Conservation (phyloP, 2,113 vertebrate species). For the Phrynosoma platyrhinos region DNA sequence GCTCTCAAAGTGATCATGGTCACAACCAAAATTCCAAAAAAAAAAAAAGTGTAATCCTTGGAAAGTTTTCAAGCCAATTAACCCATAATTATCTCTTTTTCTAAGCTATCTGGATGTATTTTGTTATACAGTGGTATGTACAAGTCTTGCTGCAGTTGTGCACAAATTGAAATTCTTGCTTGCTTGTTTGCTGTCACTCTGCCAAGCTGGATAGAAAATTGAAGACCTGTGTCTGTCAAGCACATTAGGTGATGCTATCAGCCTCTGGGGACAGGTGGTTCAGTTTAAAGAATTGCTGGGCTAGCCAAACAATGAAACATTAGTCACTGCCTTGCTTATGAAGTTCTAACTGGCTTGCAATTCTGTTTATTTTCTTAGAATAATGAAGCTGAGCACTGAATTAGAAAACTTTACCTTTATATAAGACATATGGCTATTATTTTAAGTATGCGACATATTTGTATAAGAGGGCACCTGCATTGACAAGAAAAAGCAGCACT, state of each 20-base stretch:
- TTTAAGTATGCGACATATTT: not conserved
- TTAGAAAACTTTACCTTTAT: not conserved
- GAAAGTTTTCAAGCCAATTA: not conserved
- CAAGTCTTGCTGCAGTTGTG: not conserved
- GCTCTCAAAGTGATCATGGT: not conserved
- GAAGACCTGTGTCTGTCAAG: not conserved
- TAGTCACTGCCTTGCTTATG: not conserved
- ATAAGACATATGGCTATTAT: not conserved
- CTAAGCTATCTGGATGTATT: not conserved
- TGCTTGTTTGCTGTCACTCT: not conserved
- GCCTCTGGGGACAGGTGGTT: conserved; percentile 11
- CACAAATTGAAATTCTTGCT: not conserved
- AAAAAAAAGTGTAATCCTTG: not conserved
- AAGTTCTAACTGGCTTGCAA: not conserved
- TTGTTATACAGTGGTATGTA: not conserved
- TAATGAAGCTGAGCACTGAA: not conserved
- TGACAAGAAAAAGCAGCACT: too few relatives aligned
- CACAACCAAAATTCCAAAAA: not conserved
- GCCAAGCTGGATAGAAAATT: not conserved
- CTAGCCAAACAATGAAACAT: not conserved
- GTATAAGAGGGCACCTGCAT: too few relatives aligned
- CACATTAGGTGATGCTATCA: not conserved
- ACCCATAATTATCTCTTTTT: not conserved
- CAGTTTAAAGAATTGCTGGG: not conserved
- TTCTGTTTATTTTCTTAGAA: not conserved